These are phyloP conservation scores for Cheilosia variabilis DNA, from an alignment of 2,888 invertebrate species.

Conservation along the genomic window DNA sequence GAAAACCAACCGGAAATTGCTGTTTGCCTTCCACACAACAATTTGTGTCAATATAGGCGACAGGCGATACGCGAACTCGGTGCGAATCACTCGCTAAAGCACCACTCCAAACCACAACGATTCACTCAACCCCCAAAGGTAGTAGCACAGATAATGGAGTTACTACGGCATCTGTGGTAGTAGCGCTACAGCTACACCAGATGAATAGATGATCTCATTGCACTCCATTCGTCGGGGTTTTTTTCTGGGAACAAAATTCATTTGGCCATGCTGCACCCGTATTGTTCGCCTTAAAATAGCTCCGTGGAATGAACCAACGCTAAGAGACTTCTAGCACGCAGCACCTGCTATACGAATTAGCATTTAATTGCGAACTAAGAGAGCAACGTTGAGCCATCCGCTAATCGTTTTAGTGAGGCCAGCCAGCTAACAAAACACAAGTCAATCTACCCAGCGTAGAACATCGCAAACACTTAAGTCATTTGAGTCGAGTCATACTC, in stretches of 20 bases:
- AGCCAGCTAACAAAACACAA: constrained; percentile 12
- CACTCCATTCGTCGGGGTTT: constrained; percentile 16
- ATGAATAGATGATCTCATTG: constrained; percentile 34
- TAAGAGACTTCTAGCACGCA: constrained; percentile 22
- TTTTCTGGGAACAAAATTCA: not conserved
- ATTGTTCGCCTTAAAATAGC: constrained; percentile 13
- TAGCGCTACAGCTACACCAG: not conserved
- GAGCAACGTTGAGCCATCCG: not conserved
- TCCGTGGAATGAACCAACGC: constrained; percentile 1
- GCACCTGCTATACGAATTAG: constrained; percentile 22
- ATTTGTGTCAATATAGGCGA: constrained; percentile 24
- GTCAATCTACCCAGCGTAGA: constrained; percentile 3
- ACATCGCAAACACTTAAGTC: constrained; percentile 6
- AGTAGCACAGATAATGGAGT: not conserved
- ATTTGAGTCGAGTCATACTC: constrained; percentile 28
- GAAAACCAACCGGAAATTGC: constrained; percentile 43
- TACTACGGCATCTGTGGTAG: not conserved
- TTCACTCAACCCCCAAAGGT: not conserved
- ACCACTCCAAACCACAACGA: constrained; percentile 7
- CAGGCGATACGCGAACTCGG: constrained; percentile 15
- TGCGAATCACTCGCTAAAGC: constrained; percentile 29
- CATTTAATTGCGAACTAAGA: constrained; percentile 41
- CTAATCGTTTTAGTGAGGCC: constrained; percentile 23
- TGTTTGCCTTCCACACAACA: constrained; percentile 20
- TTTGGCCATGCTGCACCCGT: constrained; percentile 21